Percentiles rank a stretch among this genome's conserved stretches.
Evolutionary conservation across 2,888 invertebrate genomes (phyloP).

Genomic region (Agelastica alni): DNA sequence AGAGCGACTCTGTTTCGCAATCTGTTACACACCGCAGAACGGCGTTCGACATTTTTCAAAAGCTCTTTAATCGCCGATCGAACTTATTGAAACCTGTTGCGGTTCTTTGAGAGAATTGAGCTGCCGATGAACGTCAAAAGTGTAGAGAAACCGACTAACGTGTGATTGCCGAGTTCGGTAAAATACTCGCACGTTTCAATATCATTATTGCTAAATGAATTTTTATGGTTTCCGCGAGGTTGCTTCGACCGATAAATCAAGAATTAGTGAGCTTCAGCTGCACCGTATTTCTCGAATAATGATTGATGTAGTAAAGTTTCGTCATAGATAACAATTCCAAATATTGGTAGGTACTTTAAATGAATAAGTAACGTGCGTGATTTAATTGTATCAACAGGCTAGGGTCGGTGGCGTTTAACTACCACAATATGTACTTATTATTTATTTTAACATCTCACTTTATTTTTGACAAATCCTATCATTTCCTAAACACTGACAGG

Average conservation of each 20-base stretch:
- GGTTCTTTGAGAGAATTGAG: conserved; percentile 28
- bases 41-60: conserved; percentile 55
- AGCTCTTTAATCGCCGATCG: conserved; percentile 57
- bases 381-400: too few relatives aligned
- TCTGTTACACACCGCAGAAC: conserved; percentile 54
- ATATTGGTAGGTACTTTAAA: too few relatives aligned
- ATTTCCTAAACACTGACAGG: too few relatives aligned
- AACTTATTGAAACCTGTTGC: conserved; percentile 57
- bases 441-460: too few relatives aligned
- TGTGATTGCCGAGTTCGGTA: conserved; percentile 21
- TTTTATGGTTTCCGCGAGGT: conserved; percentile 35
- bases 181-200: conserved; percentile 41
- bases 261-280: too few relatives aligned
- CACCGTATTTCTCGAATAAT: too few relatives aligned
- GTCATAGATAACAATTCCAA: too few relatives aligned
- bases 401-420: too few relatives aligned
- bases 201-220: conserved; percentile 41
- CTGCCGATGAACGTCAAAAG: conserved; percentile 39
- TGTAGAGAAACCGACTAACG: conserved; percentile 20
- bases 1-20: conserved; percentile 46
- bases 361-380: too few relatives aligned
- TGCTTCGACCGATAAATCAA: conserved; percentile 25
- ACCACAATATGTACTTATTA: too few relatives aligned
- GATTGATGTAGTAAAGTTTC: too few relatives aligned
- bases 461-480: too few relatives aligned